Percentiles rank a stretch among this genome's conserved stretches.
Evolutionary conservation across 2,113 vertebrate genomes (phyloP).

Genomic region (Equus quagga): DNA sequence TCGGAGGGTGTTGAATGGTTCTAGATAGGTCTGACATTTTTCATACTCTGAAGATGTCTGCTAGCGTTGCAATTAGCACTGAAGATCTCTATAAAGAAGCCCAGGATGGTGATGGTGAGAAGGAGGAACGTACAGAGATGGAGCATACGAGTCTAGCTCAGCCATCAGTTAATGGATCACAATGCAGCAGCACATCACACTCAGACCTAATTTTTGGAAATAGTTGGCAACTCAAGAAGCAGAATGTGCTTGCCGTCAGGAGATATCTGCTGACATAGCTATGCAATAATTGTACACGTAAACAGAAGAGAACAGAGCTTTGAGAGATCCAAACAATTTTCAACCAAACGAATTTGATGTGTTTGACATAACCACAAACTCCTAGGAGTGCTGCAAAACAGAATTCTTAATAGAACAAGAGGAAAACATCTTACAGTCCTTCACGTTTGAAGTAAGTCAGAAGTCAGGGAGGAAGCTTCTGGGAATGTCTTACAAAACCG

Average conservation of each 20-base stretch:
- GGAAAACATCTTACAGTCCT: neutral
- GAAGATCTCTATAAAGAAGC: neutral
- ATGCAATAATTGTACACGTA: neutral
- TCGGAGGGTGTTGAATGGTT: neutral
- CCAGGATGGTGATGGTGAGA: no score
- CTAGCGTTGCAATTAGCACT: neutral
- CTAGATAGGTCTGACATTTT: neutral
- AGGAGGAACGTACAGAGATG: neutral
- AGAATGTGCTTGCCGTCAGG: neutral
- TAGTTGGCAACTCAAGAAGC: neutral
- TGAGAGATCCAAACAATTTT: neutral
- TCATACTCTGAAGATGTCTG: neutral
- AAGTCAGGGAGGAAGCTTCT: neutral
- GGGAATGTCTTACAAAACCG: neutral
- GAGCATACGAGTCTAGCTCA: fast-evolving
- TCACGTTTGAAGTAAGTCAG: neutral
- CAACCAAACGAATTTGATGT: neutral
- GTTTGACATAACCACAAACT: conserved; percentile 14
- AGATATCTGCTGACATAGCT: neutral
- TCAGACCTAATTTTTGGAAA: neutral
- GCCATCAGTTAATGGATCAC: neutral
- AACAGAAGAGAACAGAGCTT: neutral
- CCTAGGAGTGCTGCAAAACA: neutral
- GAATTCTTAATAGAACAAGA: neutral
- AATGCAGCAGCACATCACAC: neutral